Base-by-base conservation (phyloP, 2,888 invertebrate species). In the Microchrysa polita region DNA sequence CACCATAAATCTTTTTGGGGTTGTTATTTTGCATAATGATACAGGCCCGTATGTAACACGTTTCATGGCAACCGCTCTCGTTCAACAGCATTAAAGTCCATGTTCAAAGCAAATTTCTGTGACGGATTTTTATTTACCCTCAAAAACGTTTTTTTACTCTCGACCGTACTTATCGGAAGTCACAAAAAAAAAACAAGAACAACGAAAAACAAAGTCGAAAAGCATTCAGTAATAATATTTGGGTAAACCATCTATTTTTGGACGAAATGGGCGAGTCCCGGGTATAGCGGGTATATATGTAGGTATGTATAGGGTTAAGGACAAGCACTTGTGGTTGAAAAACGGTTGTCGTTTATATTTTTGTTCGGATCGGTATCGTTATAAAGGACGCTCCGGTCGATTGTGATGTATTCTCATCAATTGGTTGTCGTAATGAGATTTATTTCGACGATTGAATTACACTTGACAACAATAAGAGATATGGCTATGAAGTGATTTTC, bases 1-100 rank as follows among this genome's bases (percentile, higher is more conserved):
- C 23, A 22, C 34, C 60, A 60, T 60, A 60, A 60, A 60, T 60
- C 60, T 34, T 27, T 60, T 60, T 2, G 12, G 27, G 34, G 60
- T 27, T 60, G 14, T 9, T 34, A 60, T 34, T 60, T 60, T 60
- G 34, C 60, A 60, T 60, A 60, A 12, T 20, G 14, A 48, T 12
- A 4, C 12, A n/a, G 2, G 48, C n/a, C n/a, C 12, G 12, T 48
- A n/a, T 48, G 16, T n/a, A 12, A n/a, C 48, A n/a, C 48, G 48
- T 48, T 12, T 7, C 27, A 34, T 2, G 27, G 27, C 2, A 34
- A 2, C 27, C 7, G 2, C 27, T 7, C 27, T 7, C 2, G 7
- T 7, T 14, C 52, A 10, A 52, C 52, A 10, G 16, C 52, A 52
- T 16, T 16, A 10, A 52, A 52, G 5, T 52, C 16, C 14, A 9